Evolutionary conservation across 1,140 invertebrate genomes (phyloP).

Genomic region (Micrasema minimum): DNA sequence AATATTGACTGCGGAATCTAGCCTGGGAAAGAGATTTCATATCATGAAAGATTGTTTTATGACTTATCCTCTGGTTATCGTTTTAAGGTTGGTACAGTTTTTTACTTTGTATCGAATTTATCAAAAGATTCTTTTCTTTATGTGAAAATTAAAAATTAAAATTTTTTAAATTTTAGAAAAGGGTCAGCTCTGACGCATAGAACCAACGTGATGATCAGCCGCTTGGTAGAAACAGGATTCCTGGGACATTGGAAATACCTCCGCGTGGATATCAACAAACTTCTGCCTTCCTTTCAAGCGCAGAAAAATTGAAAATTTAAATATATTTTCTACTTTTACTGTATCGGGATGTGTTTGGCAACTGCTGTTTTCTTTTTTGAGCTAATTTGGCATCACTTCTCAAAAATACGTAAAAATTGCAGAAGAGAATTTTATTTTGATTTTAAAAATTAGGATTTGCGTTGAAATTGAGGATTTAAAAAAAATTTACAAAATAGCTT

Average conservation of each 20-base stretch:
- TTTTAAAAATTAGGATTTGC: conserved; percentile 12
- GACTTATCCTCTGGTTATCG: conserved; percentile 28
- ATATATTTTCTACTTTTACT: conserved; percentile 32
- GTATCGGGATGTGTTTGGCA: conserved; percentile 9
- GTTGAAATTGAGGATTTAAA: too few species aligned
- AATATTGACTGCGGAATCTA: neutral
- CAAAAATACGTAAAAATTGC: neutral
- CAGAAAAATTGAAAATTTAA: conserved; percentile 16
- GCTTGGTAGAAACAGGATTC: conserved; percentile 20
- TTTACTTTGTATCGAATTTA: neutral
- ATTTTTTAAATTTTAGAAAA: conserved; percentile 14
- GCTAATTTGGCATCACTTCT: neutral
- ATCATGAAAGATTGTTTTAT: conserved; percentile 39
- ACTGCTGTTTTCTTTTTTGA: conserved; percentile 1
- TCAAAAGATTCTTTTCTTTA: neutral
- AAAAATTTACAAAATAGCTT: neutral
- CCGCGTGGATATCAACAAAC: conserved; percentile 4
- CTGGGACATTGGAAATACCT: conserved; percentile 8
- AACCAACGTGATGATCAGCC: conserved; percentile 21
- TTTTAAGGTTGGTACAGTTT: conserved; percentile 24
- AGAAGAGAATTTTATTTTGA: conserved; percentile 8
- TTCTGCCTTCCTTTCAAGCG: neutral
- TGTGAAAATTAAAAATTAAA: neutral
- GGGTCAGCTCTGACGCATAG: conserved; percentile 9
- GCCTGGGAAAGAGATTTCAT: conserved; percentile 3